Base-by-base conservation (phyloP, 1,140 invertebrate genomes). In the Euura saliciscinereae region DNA sequence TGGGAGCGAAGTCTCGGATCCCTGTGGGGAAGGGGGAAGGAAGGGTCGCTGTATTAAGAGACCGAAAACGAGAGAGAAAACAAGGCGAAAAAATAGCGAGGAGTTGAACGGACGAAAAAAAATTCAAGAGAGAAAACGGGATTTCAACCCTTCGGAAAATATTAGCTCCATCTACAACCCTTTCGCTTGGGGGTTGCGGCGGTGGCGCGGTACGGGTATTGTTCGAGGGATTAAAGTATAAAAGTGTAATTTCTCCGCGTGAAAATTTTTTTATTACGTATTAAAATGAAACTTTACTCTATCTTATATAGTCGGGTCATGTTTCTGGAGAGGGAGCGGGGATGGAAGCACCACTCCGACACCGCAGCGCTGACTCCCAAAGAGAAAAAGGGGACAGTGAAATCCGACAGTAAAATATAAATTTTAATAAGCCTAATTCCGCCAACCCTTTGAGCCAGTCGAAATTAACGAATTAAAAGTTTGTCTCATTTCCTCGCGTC, bases 381-480 rank as follows among this genome's bases (percentile, higher is more conserved):
- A 73, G 4, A 67, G 66, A 43, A 8, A 67, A 4, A 44, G 28
- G 28, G 4, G 8, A 8, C 3, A 28, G 0, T 3, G 66, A 28
- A 44, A 10, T 42, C 5, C 8, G 66, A 42, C 13, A 73, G 65
- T 44, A 74, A 59, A 70, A 75, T 78, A 81, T 85, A 84, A 84
- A 85, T 85, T 85, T 85, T 85, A 85, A 85, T 84, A 84, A 84
- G 79, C 76, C 79, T 78, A 78, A 79, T 80, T 45, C 79, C 78
- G 74, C 75, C 28, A 81, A 84, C 84, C 82, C 84, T 84, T 85
- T 85, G 82, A 84, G 79, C 78, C 73, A 74, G 68, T 70, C 73
- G 79, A 85, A 84, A 85, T 85, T 81, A 85, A 84, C 82, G 82
- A 85, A 84, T 85, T 85, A 85, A 85, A 85, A 85, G 82, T 85